phyloP scores from a whole-genome alignment of 2,888 invertebrate genomes.

The Salticus scenicus region DNA sequence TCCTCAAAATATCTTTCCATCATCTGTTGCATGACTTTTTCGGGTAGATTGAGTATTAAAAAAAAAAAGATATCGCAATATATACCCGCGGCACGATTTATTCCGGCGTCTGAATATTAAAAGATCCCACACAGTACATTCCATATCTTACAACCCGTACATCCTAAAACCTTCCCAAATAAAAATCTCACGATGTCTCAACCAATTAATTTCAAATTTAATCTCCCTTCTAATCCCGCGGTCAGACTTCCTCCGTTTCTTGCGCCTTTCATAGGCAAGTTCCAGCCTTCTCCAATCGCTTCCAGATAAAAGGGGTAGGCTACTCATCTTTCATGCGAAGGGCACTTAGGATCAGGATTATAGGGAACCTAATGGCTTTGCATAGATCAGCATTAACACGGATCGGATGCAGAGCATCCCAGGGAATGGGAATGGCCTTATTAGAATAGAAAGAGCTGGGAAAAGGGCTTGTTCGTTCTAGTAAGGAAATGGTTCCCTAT shows the following conservation, averaged over 20 bases:
- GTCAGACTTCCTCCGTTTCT: background rate
- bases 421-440: conserved; percentile 48
- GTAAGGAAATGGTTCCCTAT: conserved; percentile 15
- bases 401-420: conserved; percentile 16
- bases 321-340: conserved; percentile 1
- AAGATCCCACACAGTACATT: background rate
- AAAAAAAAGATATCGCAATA: background rate
- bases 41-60: background rate
- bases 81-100: background rate
- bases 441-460: conserved; percentile 51
- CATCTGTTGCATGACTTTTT: conserved; percentile 2
- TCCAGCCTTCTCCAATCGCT: background rate
- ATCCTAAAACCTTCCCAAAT: background rate
- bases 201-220: conserved; percentile 12
- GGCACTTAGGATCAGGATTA: background rate
- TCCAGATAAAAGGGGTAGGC: conserved; percentile 11
- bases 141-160: background rate
- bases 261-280: background rate
- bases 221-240: background rate
- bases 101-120: background rate
- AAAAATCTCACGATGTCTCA: background rate
- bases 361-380: conserved; percentile 59
- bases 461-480: conserved; percentile 22
- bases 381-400: conserved; percentile 67
- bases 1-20: background rate